Evolutionary conservation across 2,113 vertebrate genomes (phyloP).

Genomic region (Agapornis roseicollis): DNA sequence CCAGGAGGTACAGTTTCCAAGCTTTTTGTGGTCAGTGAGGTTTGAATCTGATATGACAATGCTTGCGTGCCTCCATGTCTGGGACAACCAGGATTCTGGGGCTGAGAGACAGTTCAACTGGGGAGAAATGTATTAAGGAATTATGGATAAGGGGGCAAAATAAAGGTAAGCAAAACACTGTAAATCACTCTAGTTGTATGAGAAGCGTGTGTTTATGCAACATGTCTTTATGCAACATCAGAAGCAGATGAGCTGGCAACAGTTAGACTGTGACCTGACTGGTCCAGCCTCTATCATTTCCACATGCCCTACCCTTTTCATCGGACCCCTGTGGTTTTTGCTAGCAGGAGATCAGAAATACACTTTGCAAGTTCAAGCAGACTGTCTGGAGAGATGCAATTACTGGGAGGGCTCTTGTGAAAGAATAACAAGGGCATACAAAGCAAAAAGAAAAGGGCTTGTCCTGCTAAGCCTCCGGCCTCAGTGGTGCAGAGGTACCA

Average conservation of each 20-base stretch:
- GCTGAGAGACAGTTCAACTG: slow-evolving; percentile 20
- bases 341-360: background rate
- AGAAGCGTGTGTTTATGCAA: background rate
- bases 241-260: background rate
- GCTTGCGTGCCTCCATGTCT: slow-evolving; percentile 7
- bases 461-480: background rate
- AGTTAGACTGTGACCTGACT: background rate
- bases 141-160: background rate
- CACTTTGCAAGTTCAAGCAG: background rate
- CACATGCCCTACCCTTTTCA: background rate
- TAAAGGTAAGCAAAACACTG: slow-evolving; percentile 21
- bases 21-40: slow-evolving; percentile 52
- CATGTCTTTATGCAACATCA: background rate
- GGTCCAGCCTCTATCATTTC: background rate
- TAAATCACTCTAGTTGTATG: background rate
- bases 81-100: background rate
- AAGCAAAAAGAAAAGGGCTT: background rate
- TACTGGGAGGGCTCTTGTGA: background rate
- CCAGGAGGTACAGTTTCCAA: slow-evolving; percentile 54
- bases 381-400: background rate
- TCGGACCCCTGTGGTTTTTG: background rate
- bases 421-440: background rate
- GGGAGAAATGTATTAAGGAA: slow-evolving; percentile 28
- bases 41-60: slow-evolving; percentile 30
- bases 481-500: background rate